Percentiles rank a stretch among this genome's conserved stretches.
These are phyloP conservation scores for Drosophila tripunctata DNA, from an alignment of 2,888 invertebrate species.

Conservation along the genomic window DNA sequence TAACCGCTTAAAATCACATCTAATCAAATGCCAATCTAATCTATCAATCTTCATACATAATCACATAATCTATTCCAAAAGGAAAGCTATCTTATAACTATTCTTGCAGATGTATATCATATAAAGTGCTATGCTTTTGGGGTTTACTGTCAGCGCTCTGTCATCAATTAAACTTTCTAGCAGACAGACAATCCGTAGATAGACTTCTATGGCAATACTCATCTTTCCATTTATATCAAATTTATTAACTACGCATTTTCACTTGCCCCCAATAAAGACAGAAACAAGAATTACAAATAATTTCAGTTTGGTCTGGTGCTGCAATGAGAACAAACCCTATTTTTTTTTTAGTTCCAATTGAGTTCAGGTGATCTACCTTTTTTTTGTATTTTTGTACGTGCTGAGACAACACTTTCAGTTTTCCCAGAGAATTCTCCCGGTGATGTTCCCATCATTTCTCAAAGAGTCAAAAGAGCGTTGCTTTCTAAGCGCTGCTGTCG, in stretches of 20 bases:
- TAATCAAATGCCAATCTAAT: too few species aligned
- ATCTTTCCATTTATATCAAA: slow-evolving; percentile 20
- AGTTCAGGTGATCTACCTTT: slow-evolving; percentile 15
- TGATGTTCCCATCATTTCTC: slow-evolving; percentile 21
- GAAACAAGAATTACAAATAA: slow-evolving; percentile 13
- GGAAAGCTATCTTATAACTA: not conserved
- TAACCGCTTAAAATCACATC: too few species aligned
- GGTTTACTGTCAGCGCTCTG: slow-evolving; percentile 5
- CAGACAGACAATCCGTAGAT: slow-evolving; percentile 3
- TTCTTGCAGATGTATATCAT: not conserved
- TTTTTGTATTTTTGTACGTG: slow-evolving; percentile 15
- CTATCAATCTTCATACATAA: too few species aligned
- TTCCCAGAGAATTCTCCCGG: slow-evolving; percentile 35
- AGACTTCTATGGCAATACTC: not conserved
- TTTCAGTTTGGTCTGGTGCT: slow-evolving; percentile 11
- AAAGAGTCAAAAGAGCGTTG: slow-evolving; percentile 10
- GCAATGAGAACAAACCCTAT: slow-evolving; percentile 36
- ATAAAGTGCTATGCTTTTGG: not conserved
- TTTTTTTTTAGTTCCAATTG: slow-evolving; percentile 8
- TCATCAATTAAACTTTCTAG: slow-evolving; percentile 21
- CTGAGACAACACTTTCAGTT: slow-evolving; percentile 51
- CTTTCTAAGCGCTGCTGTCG: slow-evolving; percentile 43
- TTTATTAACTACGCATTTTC: slow-evolving; percentile 28
- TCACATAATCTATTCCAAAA: too few species aligned
- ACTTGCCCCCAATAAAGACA: slow-evolving; percentile 27